A percentile compares a stretch with the other conserved stretches of the same genome.
These are phyloP conservation scores for Drosophila meridiana DNA, from an alignment of 2,888 invertebrate genomes.

Conservation along the genomic window DNA sequence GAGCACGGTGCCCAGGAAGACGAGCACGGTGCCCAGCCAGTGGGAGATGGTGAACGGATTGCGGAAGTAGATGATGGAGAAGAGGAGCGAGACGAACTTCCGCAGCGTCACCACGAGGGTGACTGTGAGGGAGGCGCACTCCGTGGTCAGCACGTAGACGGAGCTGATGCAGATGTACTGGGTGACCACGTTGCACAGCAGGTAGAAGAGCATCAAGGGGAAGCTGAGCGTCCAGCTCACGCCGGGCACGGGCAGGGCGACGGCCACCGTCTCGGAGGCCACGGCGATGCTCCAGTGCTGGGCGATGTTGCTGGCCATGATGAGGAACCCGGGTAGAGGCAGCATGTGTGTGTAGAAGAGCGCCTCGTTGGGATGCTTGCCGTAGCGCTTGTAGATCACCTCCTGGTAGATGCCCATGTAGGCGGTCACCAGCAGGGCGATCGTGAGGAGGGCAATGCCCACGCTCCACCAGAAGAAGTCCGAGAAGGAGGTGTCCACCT, in stretches of 20 bases:
- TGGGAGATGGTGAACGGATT: slow-evolving; percentile 97
- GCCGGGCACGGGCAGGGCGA: slow-evolving; percentile 84
- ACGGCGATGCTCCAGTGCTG: slow-evolving; percentile 91
- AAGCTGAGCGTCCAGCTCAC: slow-evolving; percentile 84
- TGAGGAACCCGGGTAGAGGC: slow-evolving; percentile 94
- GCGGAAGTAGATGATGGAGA: slow-evolving; percentile 96
- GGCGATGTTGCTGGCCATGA: slow-evolving; percentile 91
- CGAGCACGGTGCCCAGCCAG: slow-evolving; percentile 95
- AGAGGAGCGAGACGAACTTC: slow-evolving; percentile 97
- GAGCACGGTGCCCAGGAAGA: slow-evolving; percentile 96
- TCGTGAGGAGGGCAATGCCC: slow-evolving; percentile 93
- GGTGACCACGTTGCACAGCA: slow-evolving; percentile 93
- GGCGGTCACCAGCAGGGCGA: slow-evolving; percentile 96
- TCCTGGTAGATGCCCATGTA: slow-evolving; percentile 98
- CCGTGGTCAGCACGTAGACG: slow-evolving; percentile 97
- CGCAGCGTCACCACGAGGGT: slow-evolving; percentile 97
- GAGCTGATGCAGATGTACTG: slow-evolving; percentile 98
- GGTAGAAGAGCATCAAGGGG: slow-evolving; percentile 91
- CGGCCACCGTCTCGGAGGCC: slow-evolving; percentile 86
- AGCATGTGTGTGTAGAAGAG: slow-evolving; percentile 95
- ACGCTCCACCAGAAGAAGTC: slow-evolving; percentile 88
- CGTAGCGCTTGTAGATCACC: slow-evolving; percentile 91
- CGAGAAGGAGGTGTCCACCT: slow-evolving; percentile 72
- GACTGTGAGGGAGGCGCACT: slow-evolving; percentile 96
- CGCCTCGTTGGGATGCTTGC: slow-evolving; percentile 96